Evolutionary conservation across 2,113 vertebrate genomes (phyloP), one percentile per base, ranked within the genome.

Genomic region (Mandrillus leucophaeus): DNA sequence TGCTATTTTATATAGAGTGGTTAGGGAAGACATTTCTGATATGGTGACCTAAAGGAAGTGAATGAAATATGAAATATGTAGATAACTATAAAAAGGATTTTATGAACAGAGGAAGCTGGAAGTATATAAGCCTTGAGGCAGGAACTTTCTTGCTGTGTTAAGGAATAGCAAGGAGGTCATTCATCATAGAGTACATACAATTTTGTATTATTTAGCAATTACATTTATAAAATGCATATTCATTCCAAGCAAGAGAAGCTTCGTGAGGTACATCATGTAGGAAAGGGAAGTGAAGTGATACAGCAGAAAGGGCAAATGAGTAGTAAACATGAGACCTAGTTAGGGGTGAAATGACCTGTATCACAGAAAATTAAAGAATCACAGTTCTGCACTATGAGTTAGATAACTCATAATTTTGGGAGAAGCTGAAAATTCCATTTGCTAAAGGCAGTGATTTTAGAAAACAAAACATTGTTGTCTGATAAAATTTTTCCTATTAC

Each of bases 31-130:
- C 17, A 59, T 61, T 79, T 95, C 68, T 96, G 52, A 88, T 88
- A 30, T 30, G 23, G 23, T 83, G 40, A 94, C 40, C 68, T 90
- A 27, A 66, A 84, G 35, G 40, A 84, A 84, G 22, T 48, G 13
- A 95, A 13, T 84, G 45, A 93, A 91, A 45, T 91, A 13, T 83
- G 38, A 93, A 90, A 45, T 92, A 32, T 30, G 38, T 93, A n/a
- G 14, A 32, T 81, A 30, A 82, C 12, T 76, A 40, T 35, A 82
- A 52, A 88, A 92, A 92, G n/a, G 64, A 90, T 72, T 89, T 89
- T 40, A 70, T 50, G 35, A 86, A 55, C 43, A 59, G 64, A 93
- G 38, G 50, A 73, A 83, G 23, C 23, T 86, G 32, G 20, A 64
- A 87, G 22, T 82, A 64, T 38, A 20, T n/a, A 55, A 85, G 13